A percentile compares a stretch with the other conserved stretches of the same genome.
These are phyloP conservation scores for Phyllotis vaccarum DNA, from an alignment of 2,797 vertebrate species.

Conservation along the genomic window DNA sequence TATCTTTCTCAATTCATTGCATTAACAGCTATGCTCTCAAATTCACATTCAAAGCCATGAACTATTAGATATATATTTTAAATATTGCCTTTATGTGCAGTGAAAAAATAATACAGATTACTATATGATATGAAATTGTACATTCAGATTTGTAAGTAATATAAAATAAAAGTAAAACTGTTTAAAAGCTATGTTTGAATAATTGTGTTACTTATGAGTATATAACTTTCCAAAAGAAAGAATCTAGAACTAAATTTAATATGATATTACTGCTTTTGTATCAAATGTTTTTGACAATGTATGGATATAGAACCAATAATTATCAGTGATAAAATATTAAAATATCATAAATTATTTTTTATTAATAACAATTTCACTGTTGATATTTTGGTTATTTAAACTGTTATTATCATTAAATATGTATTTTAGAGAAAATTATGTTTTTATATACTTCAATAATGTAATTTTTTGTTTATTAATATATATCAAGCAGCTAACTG, in stretches of 20 bases:
- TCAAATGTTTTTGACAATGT: not conserved
- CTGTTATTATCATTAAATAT: not conserved
- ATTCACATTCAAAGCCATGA: constrained; percentile 70
- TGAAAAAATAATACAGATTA: constrained; percentile 61
- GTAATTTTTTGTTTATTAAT: not conserved
- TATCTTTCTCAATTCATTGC: constrained; percentile 42
- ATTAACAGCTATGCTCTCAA: constrained; percentile 79
- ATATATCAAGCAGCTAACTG: not conserved
- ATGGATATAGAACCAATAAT: not conserved
- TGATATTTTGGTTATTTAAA: not conserved
- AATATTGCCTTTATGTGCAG: constrained; percentile 60
- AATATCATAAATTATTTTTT: not conserved
- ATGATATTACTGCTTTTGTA: not conserved
- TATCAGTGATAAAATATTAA: not conserved
- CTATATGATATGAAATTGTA: constrained; percentile 55
- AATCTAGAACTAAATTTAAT: constrained; percentile 39
- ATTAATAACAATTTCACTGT: not conserved
- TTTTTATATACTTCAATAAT: not conserved
- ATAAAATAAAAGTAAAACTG: constrained; percentile 65
- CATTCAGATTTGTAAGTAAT: constrained; percentile 72
- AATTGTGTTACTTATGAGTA: constrained; percentile 38
- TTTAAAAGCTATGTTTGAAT: constrained; percentile 54
- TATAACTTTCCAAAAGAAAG: constrained; percentile 57
- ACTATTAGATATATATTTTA: constrained; percentile 70
- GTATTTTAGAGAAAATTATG: not conserved